These are phyloP conservation scores for Pontoporia blainvillei DNA, from an alignment of 2,113 vertebrate species.

Conservation along the genomic window DNA sequence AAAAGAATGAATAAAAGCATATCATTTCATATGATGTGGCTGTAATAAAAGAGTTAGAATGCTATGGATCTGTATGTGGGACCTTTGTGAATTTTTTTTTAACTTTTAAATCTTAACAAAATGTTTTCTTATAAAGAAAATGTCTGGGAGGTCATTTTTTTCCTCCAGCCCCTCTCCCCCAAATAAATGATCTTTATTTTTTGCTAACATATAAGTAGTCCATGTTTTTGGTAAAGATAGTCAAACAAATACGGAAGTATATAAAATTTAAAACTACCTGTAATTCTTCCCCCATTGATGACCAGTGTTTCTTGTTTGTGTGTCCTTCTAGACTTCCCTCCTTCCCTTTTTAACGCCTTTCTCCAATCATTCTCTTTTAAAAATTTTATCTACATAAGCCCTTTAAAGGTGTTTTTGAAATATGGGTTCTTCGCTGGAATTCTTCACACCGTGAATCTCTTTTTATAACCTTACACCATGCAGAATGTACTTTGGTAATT, in stretches of 20 bases:
- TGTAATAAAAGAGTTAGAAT: background rate
- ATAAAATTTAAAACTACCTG: background rate
- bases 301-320: background rate
- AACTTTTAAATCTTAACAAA: background rate
- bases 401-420: constrained; percentile 16
- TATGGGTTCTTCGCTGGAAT: background rate
- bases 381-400: background rate
- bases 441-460: background rate
- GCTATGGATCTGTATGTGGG: background rate
- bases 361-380: background rate
- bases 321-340: background rate
- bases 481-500: background rate
- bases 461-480: background rate
- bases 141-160: background rate
- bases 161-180: background rate
- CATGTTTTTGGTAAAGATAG: background rate
- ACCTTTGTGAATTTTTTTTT: background rate
- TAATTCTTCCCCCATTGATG: background rate
- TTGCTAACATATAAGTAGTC: background rate
- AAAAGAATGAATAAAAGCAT: background rate
- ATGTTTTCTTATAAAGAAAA: background rate
- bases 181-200: background rate
- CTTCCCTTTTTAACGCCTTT: background rate
- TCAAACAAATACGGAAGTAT: background rate
- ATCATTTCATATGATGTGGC: background rate